Conservation (phyloP, 2,797 vertebrate species). For the Enteromius argenteus region DNA sequence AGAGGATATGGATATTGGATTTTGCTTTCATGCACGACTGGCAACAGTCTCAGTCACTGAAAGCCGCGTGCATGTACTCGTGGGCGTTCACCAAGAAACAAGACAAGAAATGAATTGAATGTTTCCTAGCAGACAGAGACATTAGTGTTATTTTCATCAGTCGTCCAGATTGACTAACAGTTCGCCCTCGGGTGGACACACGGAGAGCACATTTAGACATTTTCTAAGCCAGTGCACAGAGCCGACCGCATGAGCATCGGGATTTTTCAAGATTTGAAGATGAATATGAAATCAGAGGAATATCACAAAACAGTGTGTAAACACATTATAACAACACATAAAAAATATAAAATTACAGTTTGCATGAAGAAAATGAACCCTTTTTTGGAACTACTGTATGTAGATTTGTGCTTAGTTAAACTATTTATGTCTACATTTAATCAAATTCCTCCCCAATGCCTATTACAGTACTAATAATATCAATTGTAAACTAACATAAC, state of each 20-base stretch:
- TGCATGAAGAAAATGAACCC: neutral
- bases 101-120: neutral
- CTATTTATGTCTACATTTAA: neutral
- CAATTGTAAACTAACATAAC: neutral
- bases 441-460: neutral
- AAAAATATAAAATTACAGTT: neutral
- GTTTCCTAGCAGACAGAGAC: constrained; percentile 1
- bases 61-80: neutral
- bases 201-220: constrained; percentile 1
- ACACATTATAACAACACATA: no score
- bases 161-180: neutral
- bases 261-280: neutral
- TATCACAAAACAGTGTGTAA: neutral
- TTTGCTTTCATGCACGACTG: constrained; percentile 4
- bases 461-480: neutral
- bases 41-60: neutral
- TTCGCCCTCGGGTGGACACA: neutral
- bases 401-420: neutral
- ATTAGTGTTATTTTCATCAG: neutral
- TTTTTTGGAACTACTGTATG: neutral
- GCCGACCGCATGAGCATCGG: neutral
- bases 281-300: neutral
- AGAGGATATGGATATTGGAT: constrained; percentile 1
- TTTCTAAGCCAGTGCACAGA: constrained; percentile 5
- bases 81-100: constrained; percentile 24